Evolutionary conservation across 2,888 invertebrate genomes (phyloP).

Genomic region (Willowsia nigromaculata): DNA sequence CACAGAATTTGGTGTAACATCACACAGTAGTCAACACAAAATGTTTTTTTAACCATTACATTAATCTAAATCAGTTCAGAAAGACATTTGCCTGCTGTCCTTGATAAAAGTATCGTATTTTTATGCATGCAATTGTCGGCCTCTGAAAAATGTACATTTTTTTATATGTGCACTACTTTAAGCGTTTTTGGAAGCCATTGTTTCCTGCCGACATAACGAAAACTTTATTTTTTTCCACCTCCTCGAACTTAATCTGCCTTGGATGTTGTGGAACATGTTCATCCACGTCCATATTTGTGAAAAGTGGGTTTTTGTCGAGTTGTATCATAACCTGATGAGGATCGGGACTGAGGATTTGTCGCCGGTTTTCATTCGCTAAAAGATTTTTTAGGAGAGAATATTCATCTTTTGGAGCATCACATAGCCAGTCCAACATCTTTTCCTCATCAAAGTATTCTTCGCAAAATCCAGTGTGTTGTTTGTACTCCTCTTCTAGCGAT

Average conservation of each 20-base stretch:
- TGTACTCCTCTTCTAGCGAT: neutral
- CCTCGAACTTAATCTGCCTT: neutral
- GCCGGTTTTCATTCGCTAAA: neutral
- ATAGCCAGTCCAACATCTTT: neutral
- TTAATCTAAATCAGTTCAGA: too few species aligned
- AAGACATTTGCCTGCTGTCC: too few species aligned
- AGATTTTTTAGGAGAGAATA: neutral
- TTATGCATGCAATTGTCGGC: too few species aligned
- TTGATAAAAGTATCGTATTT: too few species aligned
- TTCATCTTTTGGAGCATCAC: neutral
- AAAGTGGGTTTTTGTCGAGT: neutral
- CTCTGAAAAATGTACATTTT: too few species aligned
- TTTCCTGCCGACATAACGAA: neutral
- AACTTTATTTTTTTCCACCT: neutral
- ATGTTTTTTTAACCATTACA: too few species aligned
- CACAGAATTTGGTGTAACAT: too few species aligned
- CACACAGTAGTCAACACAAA: too few species aligned
- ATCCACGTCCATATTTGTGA: conserved; percentile 34
- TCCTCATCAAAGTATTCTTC: neutral
- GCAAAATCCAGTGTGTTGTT: neutral
- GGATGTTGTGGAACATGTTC: neutral
- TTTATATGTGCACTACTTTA: too few species aligned
- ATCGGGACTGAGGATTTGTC: neutral
- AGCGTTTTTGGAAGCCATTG: neutral
- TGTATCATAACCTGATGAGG: neutral